Evolutionary conservation across 1,140 invertebrate species (phyloP).

Genomic region (Trachymyrmex septentrionalis): DNA sequence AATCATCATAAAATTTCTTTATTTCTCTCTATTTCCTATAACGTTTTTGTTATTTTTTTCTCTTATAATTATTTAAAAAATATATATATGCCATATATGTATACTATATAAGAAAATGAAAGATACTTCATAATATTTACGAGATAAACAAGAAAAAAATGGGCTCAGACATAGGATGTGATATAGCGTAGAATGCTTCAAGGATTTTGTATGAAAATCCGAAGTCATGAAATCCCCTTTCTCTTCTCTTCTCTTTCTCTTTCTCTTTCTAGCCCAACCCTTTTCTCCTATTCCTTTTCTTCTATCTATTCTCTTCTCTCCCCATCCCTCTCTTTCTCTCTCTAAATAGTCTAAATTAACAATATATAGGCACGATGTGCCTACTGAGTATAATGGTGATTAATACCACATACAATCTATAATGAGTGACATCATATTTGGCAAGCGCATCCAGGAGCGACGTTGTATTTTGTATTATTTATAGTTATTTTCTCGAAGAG

Average conservation of each 20-base stretch:
- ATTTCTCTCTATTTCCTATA: slow-evolving; percentile 65
- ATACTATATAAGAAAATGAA: slow-evolving; percentile 34
- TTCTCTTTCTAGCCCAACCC: neutral
- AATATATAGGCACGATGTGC: neutral
- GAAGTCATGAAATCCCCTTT: slow-evolving; percentile 68
- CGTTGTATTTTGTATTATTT: slow-evolving; percentile 62
- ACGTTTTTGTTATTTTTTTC: slow-evolving; percentile 60
- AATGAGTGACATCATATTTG: slow-evolving; percentile 65
- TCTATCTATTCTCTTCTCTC: neutral
- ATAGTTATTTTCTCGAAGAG: slow-evolving; percentile 47
- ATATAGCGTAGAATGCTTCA: slow-evolving; percentile 84
- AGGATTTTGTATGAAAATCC: slow-evolving; percentile 83
- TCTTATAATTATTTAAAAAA: slow-evolving; percentile 47
- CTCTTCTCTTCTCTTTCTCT: slow-evolving; percentile 64
- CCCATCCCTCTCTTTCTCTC: slow-evolving; percentile 5
- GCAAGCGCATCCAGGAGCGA: slow-evolving; percentile 40
- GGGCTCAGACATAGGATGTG: slow-evolving; percentile 85
- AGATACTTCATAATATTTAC: slow-evolving; percentile 61
- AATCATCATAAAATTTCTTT: slow-evolving; percentile 49
- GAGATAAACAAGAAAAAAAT: slow-evolving; percentile 73
- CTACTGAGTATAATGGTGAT: slow-evolving; percentile 25
- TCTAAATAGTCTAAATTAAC: slow-evolving; percentile 48
- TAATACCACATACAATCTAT: slow-evolving; percentile 58
- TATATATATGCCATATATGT: slow-evolving; percentile 65
- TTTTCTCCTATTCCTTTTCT: neutral